These are phyloP conservation scores for Synergus umbraculus DNA, from an alignment of 2,888 invertebrate species.

Conservation along the genomic window DNA sequence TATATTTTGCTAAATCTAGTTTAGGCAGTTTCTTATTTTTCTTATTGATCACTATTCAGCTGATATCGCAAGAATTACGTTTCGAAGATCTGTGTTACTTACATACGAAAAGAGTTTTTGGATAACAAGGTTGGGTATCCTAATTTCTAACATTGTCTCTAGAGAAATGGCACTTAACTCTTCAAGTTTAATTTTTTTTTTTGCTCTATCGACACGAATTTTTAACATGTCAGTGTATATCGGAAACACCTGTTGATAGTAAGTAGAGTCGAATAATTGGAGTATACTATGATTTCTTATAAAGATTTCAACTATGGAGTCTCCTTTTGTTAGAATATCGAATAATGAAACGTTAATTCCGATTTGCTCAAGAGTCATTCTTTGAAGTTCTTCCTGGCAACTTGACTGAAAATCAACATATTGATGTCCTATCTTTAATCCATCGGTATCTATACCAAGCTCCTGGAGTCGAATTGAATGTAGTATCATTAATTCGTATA, in stretches of 20 bases:
- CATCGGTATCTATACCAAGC: background rate
- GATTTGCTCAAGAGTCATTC: background rate
- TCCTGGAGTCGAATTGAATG: background rate
- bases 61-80: background rate
- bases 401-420: background rate
- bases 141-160: background rate
- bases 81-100: constrained; percentile 4
- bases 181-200: background rate
- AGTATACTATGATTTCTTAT: background rate
- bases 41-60: constrained; percentile 4
- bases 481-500: background rate
- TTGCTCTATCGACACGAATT: constrained; percentile 1
- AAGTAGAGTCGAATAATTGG: background rate
- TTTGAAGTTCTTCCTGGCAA: background rate
- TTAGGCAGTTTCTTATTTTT: background rate
- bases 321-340: background rate
- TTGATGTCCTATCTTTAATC: background rate
- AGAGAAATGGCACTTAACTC: background rate
- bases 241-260: background rate
- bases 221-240: background rate
- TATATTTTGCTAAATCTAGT: background rate
- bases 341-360: constrained; percentile 4
- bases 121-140: background rate
- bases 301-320: background rate
- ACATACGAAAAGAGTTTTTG: constrained; percentile 2